Conservation (phyloP, 2,888 invertebrate genomes). For the Globia sparganii region DNA sequence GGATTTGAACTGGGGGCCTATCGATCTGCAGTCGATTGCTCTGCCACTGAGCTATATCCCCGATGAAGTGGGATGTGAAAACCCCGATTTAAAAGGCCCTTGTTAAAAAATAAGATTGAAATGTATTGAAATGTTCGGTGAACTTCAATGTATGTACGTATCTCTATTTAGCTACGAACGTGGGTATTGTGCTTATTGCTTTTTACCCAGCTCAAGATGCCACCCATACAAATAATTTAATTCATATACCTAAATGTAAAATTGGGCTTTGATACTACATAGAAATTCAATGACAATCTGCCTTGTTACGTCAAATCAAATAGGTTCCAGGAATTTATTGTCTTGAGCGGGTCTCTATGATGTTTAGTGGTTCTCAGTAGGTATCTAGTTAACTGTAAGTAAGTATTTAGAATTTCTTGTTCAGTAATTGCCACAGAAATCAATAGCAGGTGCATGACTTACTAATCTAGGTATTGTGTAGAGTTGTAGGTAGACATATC, state of each 20-base stretch:
- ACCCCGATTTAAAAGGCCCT: neutral
- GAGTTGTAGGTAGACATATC: neutral
- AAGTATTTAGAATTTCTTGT: neutral
- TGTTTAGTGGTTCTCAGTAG: neutral
- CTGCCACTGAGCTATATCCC: conserved; percentile 88
- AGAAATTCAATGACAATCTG: neutral
- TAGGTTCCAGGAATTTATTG: neutral
- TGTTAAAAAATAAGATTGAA: conserved; percentile 1
- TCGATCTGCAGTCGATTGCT: conserved; percentile 90
- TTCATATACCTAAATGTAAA: neutral
- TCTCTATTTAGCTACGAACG: neutral
- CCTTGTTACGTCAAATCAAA: neutral
- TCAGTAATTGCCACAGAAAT: neutral
- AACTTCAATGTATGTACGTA: neutral
- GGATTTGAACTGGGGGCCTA: conserved; percentile 89
- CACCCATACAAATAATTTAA: neutral
- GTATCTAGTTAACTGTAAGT: neutral
- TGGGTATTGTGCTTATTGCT: no score
- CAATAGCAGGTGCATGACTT: neutral
- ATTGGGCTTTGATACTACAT: neutral
- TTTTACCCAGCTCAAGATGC: neutral
- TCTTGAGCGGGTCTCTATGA: neutral
- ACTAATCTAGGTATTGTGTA: neutral
- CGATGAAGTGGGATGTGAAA: conserved; percentile 28
- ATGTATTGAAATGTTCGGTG: neutral